Conservation (phyloP, 2,113 vertebrate species). For the Oncorhynchus nerka region DNA sequence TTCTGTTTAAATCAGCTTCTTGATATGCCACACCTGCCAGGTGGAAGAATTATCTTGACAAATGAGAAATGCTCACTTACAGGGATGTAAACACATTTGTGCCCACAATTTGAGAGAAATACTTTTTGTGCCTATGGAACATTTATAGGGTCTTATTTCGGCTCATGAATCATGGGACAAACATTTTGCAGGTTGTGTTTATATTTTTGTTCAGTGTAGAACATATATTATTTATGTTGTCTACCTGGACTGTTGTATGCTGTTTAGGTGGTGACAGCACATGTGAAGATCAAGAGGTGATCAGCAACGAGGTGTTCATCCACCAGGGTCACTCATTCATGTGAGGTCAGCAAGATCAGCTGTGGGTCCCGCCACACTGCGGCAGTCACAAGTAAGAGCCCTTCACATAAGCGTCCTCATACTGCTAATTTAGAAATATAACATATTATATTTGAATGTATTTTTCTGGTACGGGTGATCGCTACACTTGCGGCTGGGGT, state of each 20-base stretch:
- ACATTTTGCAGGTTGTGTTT: no score
- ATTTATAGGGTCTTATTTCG: no score
- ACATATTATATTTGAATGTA: not conserved
- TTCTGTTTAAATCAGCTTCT: no score
- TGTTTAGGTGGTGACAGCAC: slow-evolving; percentile 3
- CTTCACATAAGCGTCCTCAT: not conserved
- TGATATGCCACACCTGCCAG: no score
- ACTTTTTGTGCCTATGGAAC: no score
- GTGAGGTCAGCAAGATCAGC: slow-evolving; percentile 76
- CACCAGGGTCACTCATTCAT: slow-evolving; percentile 61
- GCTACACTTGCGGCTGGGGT: slow-evolving; percentile 99
- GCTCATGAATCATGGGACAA: no score
- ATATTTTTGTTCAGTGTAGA: not conserved
- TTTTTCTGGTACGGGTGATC: slow-evolving; percentile 79
- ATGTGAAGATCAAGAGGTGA: slow-evolving; percentile 15
- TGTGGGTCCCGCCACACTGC: slow-evolving; percentile 93
- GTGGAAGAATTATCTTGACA: no score
- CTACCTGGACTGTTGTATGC: not conserved
- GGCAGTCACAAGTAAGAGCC: slow-evolving; percentile 79
- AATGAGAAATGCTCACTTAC: no score
- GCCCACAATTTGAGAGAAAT: no score
- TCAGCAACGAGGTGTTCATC: no score
- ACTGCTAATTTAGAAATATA: not conserved
- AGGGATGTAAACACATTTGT: no score
- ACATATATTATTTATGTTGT: not conserved